A percentile compares a stretch with the other conserved stretches of the same genome.
Conservation (phyloP, 2,888 invertebrate species). For the Incurvaria masculella region DNA sequence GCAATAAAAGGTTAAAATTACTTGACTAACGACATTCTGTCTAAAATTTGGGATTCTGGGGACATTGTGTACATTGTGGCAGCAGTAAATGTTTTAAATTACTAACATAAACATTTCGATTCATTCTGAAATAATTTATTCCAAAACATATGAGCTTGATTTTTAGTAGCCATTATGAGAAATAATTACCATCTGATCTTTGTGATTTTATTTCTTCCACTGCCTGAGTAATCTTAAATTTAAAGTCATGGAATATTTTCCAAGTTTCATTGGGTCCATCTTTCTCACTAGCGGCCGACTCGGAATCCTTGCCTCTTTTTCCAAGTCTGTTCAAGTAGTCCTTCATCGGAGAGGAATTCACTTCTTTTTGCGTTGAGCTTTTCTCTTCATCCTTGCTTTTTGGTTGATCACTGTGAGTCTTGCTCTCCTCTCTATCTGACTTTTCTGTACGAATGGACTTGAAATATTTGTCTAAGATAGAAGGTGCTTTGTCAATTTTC, state of each 20-base stretch:
- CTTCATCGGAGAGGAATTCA: constrained; percentile 52
- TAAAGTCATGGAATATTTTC: constrained; percentile 70
- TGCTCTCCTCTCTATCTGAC: constrained; percentile 27
- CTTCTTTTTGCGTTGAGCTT: constrained; percentile 31
- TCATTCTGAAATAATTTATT: no score
- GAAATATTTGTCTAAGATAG: constrained; percentile 50
- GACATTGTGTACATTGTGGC: no score
- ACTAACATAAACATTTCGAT: no score
- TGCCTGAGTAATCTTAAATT: constrained; percentile 72
- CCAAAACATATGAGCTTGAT: no score
- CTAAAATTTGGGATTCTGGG: no score
- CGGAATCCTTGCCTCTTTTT: constrained; percentile 59
- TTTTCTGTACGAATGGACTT: constrained; percentile 44
- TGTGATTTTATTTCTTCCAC: constrained; percentile 73
- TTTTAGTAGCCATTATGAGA: no score
- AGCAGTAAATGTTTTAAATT: no score
- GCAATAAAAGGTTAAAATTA: constrained; percentile 2
- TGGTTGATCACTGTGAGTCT: constrained; percentile 25
- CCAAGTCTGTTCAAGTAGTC: constrained; percentile 56
- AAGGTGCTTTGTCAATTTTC: constrained; percentile 40
- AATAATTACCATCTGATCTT: constrained; percentile 56
- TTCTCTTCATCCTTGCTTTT: constrained; percentile 28
- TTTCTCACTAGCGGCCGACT: constrained; percentile 40
- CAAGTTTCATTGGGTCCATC: constrained; percentile 57
- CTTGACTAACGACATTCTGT: no score